Conservation (phyloP, 2,113 vertebrate species). For the Argyrosomus japonicus region DNA sequence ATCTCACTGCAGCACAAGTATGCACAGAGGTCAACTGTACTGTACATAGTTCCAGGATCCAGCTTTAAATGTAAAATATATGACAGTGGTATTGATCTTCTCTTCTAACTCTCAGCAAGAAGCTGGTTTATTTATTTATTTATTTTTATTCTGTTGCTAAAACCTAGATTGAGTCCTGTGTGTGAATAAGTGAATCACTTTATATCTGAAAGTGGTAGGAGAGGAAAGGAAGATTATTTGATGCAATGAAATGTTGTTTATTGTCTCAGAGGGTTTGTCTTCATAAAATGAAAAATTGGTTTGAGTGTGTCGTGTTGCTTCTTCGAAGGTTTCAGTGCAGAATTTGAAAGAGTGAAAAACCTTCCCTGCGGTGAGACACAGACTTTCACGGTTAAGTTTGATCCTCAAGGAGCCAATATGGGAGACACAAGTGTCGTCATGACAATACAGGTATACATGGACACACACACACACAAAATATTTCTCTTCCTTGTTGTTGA, state of each 20-base stretch:
- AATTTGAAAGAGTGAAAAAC: conserved; percentile 61
- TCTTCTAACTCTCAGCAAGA: neutral
- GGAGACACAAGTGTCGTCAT: conserved; percentile 54
- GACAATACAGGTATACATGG: conserved; percentile 69
- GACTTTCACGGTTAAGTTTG: conserved; percentile 62
- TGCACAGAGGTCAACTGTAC: neutral
- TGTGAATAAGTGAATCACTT: neutral
- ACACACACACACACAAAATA: neutral
- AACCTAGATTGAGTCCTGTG: neutral
- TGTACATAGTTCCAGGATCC: too few species aligned
- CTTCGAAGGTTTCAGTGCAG: conserved; percentile 67
- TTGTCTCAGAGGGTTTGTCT: too few species aligned
- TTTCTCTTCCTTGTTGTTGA: too few species aligned
- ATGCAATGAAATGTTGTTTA: neutral
- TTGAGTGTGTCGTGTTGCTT: conserved; percentile 4
- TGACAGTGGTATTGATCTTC: neutral
- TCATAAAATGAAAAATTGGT: neutral
- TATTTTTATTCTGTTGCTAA: too few species aligned
- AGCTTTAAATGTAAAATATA: neutral
- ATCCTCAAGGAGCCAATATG: conserved; percentile 45
- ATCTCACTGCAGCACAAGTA: neutral
- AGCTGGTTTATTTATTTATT: too few species aligned
- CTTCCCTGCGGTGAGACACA: conserved; percentile 53
- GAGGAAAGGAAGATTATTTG: neutral
- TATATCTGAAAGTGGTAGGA: neutral